Evolutionary conservation across 1,140 invertebrate species (phyloP).

Genomic region (Heliothis subflexa): DNA sequence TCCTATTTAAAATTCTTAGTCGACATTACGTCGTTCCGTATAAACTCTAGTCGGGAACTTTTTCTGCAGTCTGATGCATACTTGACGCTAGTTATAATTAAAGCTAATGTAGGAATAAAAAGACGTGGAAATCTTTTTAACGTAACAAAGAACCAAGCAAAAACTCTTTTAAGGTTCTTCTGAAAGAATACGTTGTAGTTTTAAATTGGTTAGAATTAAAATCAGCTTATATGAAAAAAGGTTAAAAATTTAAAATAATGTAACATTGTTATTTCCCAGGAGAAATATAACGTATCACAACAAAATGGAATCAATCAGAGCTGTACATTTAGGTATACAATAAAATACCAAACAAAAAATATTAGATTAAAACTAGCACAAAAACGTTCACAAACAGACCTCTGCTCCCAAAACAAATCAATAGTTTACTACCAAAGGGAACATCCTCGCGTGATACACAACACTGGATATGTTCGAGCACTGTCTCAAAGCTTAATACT

Average conservation of each 20-base stretch:
- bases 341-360: not conserved
- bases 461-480: not conserved
- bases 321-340: not conserved
- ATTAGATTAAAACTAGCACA: not conserved
- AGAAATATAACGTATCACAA: not conserved
- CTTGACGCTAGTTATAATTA: constrained; percentile 25
- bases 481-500: constrained; percentile 22
- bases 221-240: too few relatives aligned
- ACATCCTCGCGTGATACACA: constrained; percentile 12
- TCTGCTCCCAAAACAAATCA: constrained; percentile 1
- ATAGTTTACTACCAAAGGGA: constrained; percentile 7
- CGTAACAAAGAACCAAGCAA: not conserved
- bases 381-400: too few relatives aligned
- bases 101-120: constrained; percentile 17
- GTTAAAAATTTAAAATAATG: too few relatives aligned
- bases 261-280: too few relatives aligned
- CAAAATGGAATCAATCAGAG: not conserved
- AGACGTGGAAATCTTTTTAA: constrained; percentile 17
- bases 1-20: constrained; percentile 16
- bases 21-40: constrained; percentile 12
- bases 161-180: not conserved
- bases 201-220: too few relatives aligned
- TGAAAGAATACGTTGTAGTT: not conserved
- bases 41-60: not conserved
- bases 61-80: constrained; percentile 3